Evolutionary conservation across 2,113 vertebrate species (phyloP).

Genomic region (Helogale parvula): DNA sequence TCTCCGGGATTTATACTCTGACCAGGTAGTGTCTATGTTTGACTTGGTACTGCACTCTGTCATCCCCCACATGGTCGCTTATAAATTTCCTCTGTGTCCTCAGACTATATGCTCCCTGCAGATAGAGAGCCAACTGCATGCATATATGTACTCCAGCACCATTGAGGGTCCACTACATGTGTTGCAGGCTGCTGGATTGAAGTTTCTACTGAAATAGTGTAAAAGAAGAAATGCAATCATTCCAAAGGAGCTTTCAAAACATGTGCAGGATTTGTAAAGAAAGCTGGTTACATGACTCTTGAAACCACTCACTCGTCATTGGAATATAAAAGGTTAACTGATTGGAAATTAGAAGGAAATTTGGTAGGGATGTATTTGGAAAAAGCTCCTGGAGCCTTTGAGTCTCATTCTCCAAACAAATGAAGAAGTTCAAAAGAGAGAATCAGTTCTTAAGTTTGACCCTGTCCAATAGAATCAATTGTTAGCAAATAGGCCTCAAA

Average conservation of each 20-base stretch:
- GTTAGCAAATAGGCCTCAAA: neutral
- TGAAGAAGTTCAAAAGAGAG: neutral
- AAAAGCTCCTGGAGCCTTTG: neutral
- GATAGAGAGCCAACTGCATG: neutral
- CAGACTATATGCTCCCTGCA: neutral
- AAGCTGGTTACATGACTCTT: rapidly evolving
- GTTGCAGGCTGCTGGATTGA: neutral
- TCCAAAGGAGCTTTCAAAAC: neutral
- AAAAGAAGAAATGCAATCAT: neutral
- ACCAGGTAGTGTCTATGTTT: rapidly evolving
- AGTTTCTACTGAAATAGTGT: neutral
- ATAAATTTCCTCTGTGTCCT: neutral
- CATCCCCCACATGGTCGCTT: neutral
- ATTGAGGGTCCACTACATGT: rapidly evolving
- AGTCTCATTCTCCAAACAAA: neutral
- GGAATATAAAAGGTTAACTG: neutral
- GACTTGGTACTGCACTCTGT: rapidly evolving
- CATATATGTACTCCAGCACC: too few species aligned
- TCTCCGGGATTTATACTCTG: neutral
- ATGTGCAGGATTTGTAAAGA: neutral
- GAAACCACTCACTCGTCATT: neutral
- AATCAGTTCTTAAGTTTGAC: neutral
- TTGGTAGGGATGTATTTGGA: neutral
- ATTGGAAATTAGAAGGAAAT: neutral
- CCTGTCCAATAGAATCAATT: neutral